Evolutionary conservation across 92 coral and sea anemone species (phyloP).

Genomic region (Blastomussa wellsi): DNA sequence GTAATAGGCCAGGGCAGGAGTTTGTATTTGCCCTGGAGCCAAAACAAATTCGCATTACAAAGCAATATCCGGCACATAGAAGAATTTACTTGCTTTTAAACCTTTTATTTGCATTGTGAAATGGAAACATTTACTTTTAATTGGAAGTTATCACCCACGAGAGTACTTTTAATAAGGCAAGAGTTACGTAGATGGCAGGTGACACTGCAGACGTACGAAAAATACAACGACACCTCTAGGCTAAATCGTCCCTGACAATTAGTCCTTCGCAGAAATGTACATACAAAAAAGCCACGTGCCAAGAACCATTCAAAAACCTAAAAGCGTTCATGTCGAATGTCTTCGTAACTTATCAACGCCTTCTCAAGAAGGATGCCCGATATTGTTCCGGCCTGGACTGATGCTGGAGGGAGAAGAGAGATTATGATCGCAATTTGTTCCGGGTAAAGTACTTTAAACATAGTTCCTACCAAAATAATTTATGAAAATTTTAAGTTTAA

Average conservation of each 20-base stretch:
- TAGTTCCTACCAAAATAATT: neutral
- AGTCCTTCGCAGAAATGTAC: neutral
- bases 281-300: neutral
- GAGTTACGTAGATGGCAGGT: constrained; percentile 33
- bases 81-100: constrained; percentile 47
- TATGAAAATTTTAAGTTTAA: neutral
- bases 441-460: neutral
- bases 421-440: neutral
- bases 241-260: neutral
- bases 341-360: neutral
- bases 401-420: neutral
- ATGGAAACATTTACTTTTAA: constrained; percentile 50
- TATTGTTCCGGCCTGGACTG: neutral
- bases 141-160: constrained; percentile 33
- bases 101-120: constrained; percentile 48
- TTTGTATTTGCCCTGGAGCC: constrained; percentile 26
- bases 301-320: neutral
- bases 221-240: constrained; percentile 3
- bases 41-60: constrained; percentile 39
- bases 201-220: neutral
- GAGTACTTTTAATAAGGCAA: constrained; percentile 40
- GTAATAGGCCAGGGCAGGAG: neutral
- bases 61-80: constrained; percentile 43
- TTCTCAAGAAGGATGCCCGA: neutral
- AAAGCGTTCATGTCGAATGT: neutral